Percentiles rank a stretch among this genome's conserved stretches.
Evolutionary conservation across 2,797 vertebrate species (phyloP).

Genomic region (Paramormyrops hopkinsi): DNA sequence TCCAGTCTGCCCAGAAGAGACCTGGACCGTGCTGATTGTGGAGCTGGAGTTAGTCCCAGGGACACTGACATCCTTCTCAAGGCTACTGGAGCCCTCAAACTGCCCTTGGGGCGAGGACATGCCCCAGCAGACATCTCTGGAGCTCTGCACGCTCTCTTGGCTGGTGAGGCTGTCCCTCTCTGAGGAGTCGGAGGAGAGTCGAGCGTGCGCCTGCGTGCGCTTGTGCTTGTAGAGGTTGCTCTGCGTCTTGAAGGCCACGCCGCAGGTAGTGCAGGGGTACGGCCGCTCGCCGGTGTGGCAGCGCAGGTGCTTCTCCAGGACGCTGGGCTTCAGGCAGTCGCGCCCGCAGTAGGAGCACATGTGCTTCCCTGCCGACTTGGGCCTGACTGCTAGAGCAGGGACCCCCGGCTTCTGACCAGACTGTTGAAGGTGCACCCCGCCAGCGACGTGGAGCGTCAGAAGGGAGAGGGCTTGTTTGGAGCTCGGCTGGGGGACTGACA

Average conservation of each 20-base stretch:
- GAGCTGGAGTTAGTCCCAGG: constrained; percentile 21
- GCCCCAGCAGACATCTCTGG: constrained; percentile 46
- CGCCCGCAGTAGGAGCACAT: constrained; percentile 85
- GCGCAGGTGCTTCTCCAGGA: constrained; percentile 90
- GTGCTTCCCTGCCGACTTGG: constrained; percentile 74
- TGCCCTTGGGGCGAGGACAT: constrained; percentile 49
- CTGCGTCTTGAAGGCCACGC: constrained; percentile 95
- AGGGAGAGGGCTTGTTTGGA: constrained; percentile 67
- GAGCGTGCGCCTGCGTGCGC: constrained; percentile 84
- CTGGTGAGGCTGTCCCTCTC: constrained; percentile 54
- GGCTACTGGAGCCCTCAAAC: constrained; percentile 35
- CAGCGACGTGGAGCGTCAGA: constrained; percentile 73
- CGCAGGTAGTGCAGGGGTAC: constrained; percentile 82
- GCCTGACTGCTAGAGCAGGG: constrained; percentile 52
- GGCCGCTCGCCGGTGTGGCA: constrained; percentile 94
- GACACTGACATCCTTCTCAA: constrained; percentile 34
- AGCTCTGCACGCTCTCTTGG: constrained; percentile 56
- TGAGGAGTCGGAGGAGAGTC: constrained; percentile 69
- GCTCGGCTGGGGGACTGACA: constrained; percentile 51
- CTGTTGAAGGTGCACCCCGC: constrained; percentile 66
- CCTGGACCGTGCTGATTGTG: constrained; percentile 7
- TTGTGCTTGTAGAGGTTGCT: constrained; percentile 96
- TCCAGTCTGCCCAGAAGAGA: constrained; percentile 18
- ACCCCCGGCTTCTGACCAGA: constrained; percentile 40
- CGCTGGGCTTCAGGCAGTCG: constrained; percentile 93